These are phyloP conservation scores for Phocoena phocoena DNA, from an alignment of 2,113 vertebrate species.

Conservation along the genomic window DNA sequence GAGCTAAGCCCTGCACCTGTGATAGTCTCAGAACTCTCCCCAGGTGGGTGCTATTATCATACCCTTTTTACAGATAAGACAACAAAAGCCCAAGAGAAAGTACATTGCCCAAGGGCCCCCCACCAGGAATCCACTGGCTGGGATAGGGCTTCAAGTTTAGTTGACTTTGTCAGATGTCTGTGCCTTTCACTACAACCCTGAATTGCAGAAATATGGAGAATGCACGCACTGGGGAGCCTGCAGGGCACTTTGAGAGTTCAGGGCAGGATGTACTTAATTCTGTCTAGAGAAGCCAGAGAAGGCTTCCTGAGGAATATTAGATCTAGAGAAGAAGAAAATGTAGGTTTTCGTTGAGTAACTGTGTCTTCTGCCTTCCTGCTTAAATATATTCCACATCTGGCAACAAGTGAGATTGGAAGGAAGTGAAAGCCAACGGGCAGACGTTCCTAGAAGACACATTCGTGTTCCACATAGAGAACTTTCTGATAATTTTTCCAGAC, in stretches of 20 bases:
- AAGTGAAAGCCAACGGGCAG: neutral
- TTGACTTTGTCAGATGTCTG: neutral
- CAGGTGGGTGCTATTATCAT: neutral
- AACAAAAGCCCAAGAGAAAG: neutral
- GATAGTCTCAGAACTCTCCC: neutral
- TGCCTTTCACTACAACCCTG: neutral
- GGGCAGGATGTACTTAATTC: neutral
- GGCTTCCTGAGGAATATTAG: neutral
- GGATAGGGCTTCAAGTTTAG: neutral
- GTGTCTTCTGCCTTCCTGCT: neutral
- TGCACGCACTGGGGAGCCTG: no score
- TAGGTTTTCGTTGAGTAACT: neutral
- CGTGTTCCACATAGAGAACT: neutral
- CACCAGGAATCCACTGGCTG: neutral
- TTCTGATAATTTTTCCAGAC: neutral
- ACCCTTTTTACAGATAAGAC: neutral
- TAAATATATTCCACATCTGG: neutral
- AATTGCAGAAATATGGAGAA: neutral
- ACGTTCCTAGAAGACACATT: neutral
- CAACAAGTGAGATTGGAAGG: neutral
- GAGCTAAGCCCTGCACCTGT: neutral
- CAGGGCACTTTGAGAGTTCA: rapidly evolving
- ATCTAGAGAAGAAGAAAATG: neutral
- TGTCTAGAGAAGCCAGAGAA: neutral
- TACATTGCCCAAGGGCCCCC: no score